These are phyloP conservation scores for Mythimna loreyi DNA, from an alignment of 2,888 invertebrate genomes.

Conservation along the genomic window DNA sequence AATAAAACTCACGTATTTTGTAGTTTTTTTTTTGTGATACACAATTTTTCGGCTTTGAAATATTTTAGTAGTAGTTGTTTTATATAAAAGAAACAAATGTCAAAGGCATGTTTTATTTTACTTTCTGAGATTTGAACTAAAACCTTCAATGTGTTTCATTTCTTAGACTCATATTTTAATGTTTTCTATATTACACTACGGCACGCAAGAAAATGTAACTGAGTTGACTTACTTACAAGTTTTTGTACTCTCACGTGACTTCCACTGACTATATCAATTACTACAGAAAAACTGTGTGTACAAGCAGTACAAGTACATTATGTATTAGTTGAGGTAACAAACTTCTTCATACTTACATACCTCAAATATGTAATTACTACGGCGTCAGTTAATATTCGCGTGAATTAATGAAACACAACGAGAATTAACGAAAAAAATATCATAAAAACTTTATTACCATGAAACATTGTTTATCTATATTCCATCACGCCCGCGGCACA, in stretches of 20 bases:
- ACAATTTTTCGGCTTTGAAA: no score
- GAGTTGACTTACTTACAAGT: constrained; percentile 29
- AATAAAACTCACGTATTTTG: no score
- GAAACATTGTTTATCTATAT: constrained; percentile 76
- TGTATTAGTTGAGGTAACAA: constrained; percentile 29
- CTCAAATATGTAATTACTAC: constrained; percentile 64
- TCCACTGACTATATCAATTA: constrained; percentile 51
- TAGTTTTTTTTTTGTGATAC: no score
- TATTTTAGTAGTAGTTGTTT: neutral
- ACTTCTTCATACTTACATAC: constrained; percentile 44
- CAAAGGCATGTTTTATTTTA: constrained; percentile 27
- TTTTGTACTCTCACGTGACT: constrained; percentile 38
- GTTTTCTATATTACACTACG: constrained; percentile 27
- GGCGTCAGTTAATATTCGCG: constrained; percentile 70
- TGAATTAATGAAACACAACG: constrained; percentile 65
- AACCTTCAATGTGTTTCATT: constrained; percentile 20
- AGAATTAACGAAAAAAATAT: constrained; percentile 70
- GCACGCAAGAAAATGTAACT: constrained; percentile 39
- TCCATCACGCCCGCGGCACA: constrained; percentile 72
- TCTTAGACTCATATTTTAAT: constrained; percentile 16
- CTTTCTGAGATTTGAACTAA: constrained; percentile 14
- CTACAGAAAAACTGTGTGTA: constrained; percentile 36
- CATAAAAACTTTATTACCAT: constrained; percentile 71
- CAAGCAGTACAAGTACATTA: constrained; percentile 18
- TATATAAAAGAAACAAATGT: constrained; percentile 6